Base-by-base conservation (phyloP, 2,888 invertebrate species). In the Athalia cordata region DNA sequence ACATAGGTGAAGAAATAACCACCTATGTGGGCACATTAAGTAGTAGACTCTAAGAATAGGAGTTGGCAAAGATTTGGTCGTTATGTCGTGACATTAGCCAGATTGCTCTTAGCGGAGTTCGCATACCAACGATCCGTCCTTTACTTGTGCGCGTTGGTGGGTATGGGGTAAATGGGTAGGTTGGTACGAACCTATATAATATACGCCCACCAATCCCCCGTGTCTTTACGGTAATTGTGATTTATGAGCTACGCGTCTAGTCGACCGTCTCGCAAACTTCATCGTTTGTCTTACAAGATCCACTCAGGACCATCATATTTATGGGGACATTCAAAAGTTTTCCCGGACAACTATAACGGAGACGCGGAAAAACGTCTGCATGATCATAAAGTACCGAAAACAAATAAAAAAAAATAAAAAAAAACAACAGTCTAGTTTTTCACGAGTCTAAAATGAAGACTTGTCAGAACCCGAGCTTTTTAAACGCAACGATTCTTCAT, bases 21-120 rank as follows among this genome's bases (percentile, higher is more conserved):
- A 29, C 29, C 29, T n/a, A 55, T 55, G n/a, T 55, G 55, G 55
- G 55, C 8, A n/a, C 55, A 55, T 55, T 55, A n/a, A 4, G 55
- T 55, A 11, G 55, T 7, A 55, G 55, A 57, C 57, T 7, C 6
- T 13, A 13, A 13, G 72, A 72, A 57, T 59, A 57, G 47, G 13
- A 72, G 72, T 72, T 72, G 43, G 72, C 57, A 47, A 13, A 59
- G 57, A 72, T 59, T 59, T 59, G 45, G 47, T 72, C 72, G 57
- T 72, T 72, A 59, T 9, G 47, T 13, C 72, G 47, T 72, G 72
- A 72, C 57, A 59, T 72, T 57, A 72, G 72, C 72, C 72, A 72
- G 57, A 57, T 59, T 72, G 72, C 45, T 59, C 57, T 59, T 72
- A 72, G 57, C 55, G 3, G 62, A 61, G 75, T 75, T 75, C 75